phyloP scores from a whole-genome alignment of 92 coral and sea anemone genomes.

The Micromussa lordhowensis region DNA sequence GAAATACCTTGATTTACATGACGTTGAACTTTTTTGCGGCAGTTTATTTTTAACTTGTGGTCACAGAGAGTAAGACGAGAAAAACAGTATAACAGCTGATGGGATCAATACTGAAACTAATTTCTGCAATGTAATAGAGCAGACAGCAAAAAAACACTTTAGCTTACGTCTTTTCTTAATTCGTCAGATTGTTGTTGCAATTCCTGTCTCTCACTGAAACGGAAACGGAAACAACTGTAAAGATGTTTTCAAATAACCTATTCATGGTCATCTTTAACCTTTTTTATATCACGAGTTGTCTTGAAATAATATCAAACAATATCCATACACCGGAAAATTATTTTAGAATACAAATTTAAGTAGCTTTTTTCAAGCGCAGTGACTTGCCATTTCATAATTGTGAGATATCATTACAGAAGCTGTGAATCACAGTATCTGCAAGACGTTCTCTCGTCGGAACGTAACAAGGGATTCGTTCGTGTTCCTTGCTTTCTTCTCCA shows the following conservation, averaged over 20 bases:
- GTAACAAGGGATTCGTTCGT: background rate
- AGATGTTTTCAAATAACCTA: background rate
- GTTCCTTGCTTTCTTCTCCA: background rate
- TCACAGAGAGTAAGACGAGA: background rate
- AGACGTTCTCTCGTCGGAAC: background rate
- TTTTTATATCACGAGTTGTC: too few relatives aligned
- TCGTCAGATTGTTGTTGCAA: conserved; percentile 76
- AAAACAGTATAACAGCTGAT: too few relatives aligned
- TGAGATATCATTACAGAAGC: too few relatives aligned
- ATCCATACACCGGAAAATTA: too few relatives aligned
- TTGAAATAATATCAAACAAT: too few relatives aligned
- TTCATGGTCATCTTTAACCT: too few relatives aligned
- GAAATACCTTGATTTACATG: background rate
- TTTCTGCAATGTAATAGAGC: background rate
- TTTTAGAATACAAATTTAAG: too few relatives aligned
- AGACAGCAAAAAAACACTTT: background rate
- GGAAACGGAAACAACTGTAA: background rate
- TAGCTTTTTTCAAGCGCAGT: too few relatives aligned
- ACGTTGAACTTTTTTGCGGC: background rate
- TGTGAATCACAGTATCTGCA: background rate
- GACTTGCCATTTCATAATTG: too few relatives aligned
- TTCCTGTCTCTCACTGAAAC: conserved; percentile 69
- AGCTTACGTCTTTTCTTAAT: conserved; percentile 81
- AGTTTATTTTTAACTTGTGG: background rate
- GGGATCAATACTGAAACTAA: background rate